Percentiles rank a stretch among this genome's conserved stretches.
Conservation (phyloP, 2,113 vertebrate species). For the Mystacornis crossleyi region DNA sequence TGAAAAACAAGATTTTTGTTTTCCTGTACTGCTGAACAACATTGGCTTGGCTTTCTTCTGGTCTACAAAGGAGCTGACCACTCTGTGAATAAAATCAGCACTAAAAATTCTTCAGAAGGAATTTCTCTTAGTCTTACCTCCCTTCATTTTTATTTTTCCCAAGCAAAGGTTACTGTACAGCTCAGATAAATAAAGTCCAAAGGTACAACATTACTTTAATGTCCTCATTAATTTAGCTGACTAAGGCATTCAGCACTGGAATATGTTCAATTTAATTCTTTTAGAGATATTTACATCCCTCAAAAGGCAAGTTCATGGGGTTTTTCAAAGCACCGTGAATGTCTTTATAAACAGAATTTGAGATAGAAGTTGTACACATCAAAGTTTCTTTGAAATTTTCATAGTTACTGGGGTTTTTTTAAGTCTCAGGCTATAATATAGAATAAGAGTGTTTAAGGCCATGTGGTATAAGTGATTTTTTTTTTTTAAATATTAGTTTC, state of each 20-base stretch:
- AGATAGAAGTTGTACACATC: neutral
- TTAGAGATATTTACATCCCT: neutral
- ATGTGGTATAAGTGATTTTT: neutral
- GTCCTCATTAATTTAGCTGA: neutral
- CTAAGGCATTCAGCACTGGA: neutral
- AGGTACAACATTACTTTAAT: neutral
- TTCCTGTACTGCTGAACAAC: neutral
- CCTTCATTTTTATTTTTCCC: neutral
- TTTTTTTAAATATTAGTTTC: neutral
- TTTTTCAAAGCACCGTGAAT: neutral
- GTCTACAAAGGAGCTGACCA: neutral
- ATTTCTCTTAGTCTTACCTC: neutral
- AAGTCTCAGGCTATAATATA: neutral
- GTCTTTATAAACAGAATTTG: neutral
- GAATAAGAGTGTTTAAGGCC: neutral
- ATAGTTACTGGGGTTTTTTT: neutral
- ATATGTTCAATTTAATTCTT: neutral
- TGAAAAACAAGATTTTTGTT: neutral
- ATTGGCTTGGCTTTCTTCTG: neutral
- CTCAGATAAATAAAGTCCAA: neutral
- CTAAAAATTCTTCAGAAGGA: neutral
- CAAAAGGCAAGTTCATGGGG: neutral
- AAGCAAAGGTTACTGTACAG: neutral
- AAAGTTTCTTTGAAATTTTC: neutral
- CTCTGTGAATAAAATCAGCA: neutral